Base-by-base conservation (phyloP, 2,797 vertebrate species). In the Microchirus variegatus region DNA sequence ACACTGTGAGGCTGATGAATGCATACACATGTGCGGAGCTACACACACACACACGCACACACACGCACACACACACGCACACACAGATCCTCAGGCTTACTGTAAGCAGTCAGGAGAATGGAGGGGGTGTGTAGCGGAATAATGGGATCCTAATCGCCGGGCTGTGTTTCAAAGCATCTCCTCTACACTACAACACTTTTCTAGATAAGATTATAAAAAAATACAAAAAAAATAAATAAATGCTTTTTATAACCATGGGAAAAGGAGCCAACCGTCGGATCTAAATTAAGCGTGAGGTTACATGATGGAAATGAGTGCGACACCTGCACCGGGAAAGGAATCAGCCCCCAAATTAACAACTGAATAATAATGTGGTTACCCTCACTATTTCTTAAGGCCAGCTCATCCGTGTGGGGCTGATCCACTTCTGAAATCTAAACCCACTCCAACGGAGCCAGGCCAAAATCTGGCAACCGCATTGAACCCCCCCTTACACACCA, bases 101-200 rank as follows among this genome's bases (percentile, higher is more conserved):
- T 87, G 87, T 90, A 91, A 92, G 89, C 90, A 91, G 86, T 83
- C 50, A 57, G 85, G 78, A 87, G 84, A 89, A 88, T 75, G 75
- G 85, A 81, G 84, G 74, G 87, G 80, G 87, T 81, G 87, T 76
- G 80, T 68, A 86, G 87, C 72, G 84, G 84, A 90, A 91, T 90
- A 91, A 91, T 91, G 73, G 89, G 81, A 90, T 88, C 82, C 82
- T 92, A 92, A 93, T 92, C 89, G 80, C 84, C 22, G 80, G 87
- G 83, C 83, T 87, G 83, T 82, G 82, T 92, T 91, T 92, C 89
- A 91, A 90, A 91, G 89, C 84, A 73, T 85, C 80, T 83, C 87
- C 82, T 77, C n/a, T n/a, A n/a, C 81, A 85, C 86, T 78, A 87
- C 89, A 89, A 89, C 86, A 89, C 78, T 74, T 90, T 89, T 87